Percentiles rank a stretch among this genome's conserved stretches.
These are phyloP conservation scores for Ceyx melanurus DNA, from an alignment of 2,113 vertebrate species.

Conservation along the genomic window DNA sequence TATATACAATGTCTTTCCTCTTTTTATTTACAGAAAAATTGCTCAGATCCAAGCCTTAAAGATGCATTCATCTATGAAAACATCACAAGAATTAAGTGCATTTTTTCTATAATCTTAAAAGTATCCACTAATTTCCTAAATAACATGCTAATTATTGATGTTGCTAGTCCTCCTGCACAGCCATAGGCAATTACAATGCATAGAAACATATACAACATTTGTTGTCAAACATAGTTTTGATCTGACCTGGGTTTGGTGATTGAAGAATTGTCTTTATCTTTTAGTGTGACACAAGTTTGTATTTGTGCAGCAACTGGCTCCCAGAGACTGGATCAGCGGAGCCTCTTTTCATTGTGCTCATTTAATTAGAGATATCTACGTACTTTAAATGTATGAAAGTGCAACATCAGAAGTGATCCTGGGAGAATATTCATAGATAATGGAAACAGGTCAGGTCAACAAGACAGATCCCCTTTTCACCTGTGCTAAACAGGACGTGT, in stretches of 20 bases:
- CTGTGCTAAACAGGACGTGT: background rate
- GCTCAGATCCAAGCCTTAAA: background rate
- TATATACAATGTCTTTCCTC: background rate
- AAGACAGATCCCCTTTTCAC: background rate
- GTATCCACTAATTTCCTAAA: background rate
- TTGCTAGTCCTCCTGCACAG: background rate
- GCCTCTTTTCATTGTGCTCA: background rate
- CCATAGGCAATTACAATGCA: background rate
- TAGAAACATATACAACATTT: background rate
- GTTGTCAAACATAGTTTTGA: background rate
- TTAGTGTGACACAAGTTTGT: background rate
- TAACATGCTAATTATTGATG: background rate
- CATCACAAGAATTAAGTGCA: background rate
- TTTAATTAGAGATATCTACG: background rate
- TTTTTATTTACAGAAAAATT: background rate
- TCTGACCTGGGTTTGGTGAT: background rate
- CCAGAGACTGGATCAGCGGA: background rate
- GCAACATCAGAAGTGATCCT: rapidly evolving
- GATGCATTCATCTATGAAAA: background rate
- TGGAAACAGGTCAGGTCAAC: background rate
- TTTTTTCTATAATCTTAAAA: background rate
- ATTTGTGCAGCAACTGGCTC: background rate
- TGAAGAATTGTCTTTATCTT: background rate
- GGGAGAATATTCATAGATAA: background rate
- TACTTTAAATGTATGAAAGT: background rate